Base-by-base conservation (phyloP, 2,797 vertebrate species). In the Diplodus sargus region DNA sequence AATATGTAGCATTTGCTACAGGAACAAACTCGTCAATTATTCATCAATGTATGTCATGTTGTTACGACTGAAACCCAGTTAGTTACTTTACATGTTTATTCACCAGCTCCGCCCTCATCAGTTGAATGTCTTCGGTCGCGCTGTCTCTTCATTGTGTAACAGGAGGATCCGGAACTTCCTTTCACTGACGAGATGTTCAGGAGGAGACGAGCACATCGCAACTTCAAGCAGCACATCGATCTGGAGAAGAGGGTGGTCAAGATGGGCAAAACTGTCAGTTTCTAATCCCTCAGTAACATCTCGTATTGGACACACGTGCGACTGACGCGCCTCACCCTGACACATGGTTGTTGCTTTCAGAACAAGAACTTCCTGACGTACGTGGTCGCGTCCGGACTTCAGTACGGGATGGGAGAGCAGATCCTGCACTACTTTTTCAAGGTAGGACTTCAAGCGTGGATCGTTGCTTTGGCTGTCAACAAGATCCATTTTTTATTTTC, bases 341-440 rank as follows among this genome's bases (percentile, higher is more conserved):
- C n/a, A 13, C 42, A 1, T 34, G 51, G 16, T 28, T 58, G 25
- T 30, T 79, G 11, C 28, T 82, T 85, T 34, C 65, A 96, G 95
- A 91, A 95, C 57, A 92, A 76, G 45, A 17, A 54, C 80, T 95
- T 98, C 76, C 83, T 90, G 1, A 97, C 97, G 0, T 99, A 97
- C 0, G 94, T 99, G 45, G 87, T 98, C 81, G 97, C 96, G 2
- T 95, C 97, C 5, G 98, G 97, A 77, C 94, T 97, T 75, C 96
- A 95, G 54, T 99, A 99, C 30, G 98, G 98, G 90, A 92, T 93
- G 90, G 98, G 94, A 78, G 98, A 97, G 81, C 94, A 96, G n/a
- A 49, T 95, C 70, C 95, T 99, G 47, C 97, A 99, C 82, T 92
- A 86, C 65, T 97, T 97, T 87, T 99, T 99, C 85, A 99, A 98